Evolutionary conservation across 1,140 invertebrate species (phyloP).

Genomic region (Trypoxylus dichotomus): DNA sequence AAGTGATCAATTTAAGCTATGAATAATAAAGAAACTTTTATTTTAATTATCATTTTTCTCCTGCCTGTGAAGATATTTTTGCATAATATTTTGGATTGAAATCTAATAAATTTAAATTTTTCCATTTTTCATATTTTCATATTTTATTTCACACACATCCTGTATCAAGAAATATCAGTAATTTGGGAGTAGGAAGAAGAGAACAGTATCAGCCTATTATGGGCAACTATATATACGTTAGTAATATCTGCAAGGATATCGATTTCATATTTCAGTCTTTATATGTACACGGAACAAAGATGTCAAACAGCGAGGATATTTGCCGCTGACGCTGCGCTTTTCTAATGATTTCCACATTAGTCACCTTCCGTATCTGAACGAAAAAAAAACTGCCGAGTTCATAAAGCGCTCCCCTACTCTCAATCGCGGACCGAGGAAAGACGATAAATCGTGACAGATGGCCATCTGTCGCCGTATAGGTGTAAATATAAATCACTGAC

Average conservation of each 20-base stretch:
- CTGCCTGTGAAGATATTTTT: no score
- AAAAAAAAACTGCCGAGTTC: not conserved
- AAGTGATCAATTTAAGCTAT: no score
- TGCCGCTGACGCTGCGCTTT: slow-evolving; percentile 9
- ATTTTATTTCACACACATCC: no score
- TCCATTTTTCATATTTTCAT: no score
- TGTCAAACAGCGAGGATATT: not conserved
- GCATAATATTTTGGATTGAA: no score
- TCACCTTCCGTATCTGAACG: not conserved
- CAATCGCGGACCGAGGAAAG: not conserved
- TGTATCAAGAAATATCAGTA: no score
- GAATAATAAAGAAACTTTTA: no score
- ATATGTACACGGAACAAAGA: not conserved
- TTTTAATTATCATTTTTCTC: no score
- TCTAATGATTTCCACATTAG: slow-evolving; percentile 18
- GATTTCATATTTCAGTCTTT: not conserved
- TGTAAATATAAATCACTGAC: slow-evolving; percentile 18
- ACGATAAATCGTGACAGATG: slow-evolving; percentile 12
- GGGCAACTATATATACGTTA: not conserved
- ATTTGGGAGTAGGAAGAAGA: no score
- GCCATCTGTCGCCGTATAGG: slow-evolving; percentile 1
- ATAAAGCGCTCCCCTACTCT: not conserved
- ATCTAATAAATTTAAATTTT: no score
- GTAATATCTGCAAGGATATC: not conserved
- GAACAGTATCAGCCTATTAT: no score